Evolutionary conservation across 2,888 invertebrate genomes (phyloP).

Genomic region (Dyspetes luteomarginatus): DNA sequence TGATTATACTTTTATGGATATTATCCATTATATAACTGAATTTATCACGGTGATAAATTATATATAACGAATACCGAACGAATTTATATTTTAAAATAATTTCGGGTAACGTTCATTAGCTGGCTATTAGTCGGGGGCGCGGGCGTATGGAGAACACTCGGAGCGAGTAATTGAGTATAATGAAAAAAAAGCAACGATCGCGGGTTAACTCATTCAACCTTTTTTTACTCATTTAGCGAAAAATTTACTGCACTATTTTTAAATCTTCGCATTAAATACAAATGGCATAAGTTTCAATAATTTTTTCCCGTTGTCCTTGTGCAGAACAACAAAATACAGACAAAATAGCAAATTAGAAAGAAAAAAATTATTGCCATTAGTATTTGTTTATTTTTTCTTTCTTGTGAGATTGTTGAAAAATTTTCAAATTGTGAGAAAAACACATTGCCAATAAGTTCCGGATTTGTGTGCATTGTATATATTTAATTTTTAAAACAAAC

Average conservation of each 20-base stretch:
- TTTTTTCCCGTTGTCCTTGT: too few species aligned
- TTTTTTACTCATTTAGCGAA: not conserved
- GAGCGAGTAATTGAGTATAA: not conserved
- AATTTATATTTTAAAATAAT: not conserved
- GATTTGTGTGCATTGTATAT: too few species aligned
- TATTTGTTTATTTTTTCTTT: too few species aligned
- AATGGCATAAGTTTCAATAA: too few species aligned
- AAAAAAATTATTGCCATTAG: too few species aligned
- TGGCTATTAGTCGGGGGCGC: not conserved
- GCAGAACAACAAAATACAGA: too few species aligned
- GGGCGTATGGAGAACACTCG: not conserved
- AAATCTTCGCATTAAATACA: not conserved
- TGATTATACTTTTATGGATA: slow-evolving; percentile 17
- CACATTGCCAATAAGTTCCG: too few species aligned
- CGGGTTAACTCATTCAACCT: not conserved
- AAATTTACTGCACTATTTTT: not conserved
- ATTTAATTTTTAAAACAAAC: too few species aligned
- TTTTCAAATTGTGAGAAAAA: too few species aligned
- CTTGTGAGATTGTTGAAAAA: too few species aligned
- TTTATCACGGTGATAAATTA: not conserved
- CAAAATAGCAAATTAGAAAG: too few species aligned
- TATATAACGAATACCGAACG: not conserved
- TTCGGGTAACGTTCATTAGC: not conserved
- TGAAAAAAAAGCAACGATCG: not conserved
- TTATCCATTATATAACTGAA: not conserved